Evolutionary conservation across 2,888 invertebrate species (phyloP), one percentile per base, ranked within the genome.

Genomic region (Philereme vetulata): DNA sequence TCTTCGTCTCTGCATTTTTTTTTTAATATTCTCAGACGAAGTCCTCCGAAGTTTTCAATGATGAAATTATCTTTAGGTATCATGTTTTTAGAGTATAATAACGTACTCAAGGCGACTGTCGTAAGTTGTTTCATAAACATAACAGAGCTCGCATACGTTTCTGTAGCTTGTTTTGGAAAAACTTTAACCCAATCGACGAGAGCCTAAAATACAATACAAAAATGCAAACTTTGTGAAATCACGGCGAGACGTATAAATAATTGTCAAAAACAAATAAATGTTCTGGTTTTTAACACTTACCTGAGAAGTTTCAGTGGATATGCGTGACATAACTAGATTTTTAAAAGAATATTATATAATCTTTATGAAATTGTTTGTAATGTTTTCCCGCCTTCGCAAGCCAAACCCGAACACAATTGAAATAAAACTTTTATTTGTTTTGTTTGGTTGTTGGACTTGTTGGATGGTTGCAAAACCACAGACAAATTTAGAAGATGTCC

Each of bases 51-150:
- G 0, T 56, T 72, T 66, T 88, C 85, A 1, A 69, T 52, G 0
- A 65, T 75, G 57, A 78, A 91, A 57, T 79, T 82, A 2, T 88
- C 85, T 59, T 83, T 81, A 0, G 85, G 80, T 53, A 88, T 84
- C 0, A 76, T 69, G 51, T 84, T 80, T 67, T 84, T 88, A 61
- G 85, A 58, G 66, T 86, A 88, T 0, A 82, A 82, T 47, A 91
- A 81, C 0, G 81, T 84, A 64, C 90, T 90, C 0, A 90, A 65
- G 0, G 86, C 88, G 1, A 90, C 72, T 0, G 78, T 75, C 0
- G 90, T 90, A 21, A 91, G 59, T 64, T 90, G 87, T 68, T 90
- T 91, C 80, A 90, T 86, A 59, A 90, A 89, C 4, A 78, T 83
- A 4, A 82, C 78, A 0, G 91, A 91, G 60, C 82, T 84, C 1